Conservation (phyloP, 1,140 invertebrate species). For the Atta texana region DNA sequence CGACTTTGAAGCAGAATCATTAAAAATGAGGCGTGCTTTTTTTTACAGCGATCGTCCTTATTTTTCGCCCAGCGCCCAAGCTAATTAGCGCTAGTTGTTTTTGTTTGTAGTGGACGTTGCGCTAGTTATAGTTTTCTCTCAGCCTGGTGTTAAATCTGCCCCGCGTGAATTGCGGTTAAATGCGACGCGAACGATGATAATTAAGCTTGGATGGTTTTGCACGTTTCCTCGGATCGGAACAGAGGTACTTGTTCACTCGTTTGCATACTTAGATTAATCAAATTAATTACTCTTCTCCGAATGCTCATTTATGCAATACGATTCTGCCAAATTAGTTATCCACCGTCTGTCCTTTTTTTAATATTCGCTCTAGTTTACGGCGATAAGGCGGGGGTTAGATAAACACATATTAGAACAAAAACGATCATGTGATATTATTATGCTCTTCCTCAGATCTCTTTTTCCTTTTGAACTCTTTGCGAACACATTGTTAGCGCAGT, state of each 20-base stretch:
- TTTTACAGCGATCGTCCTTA: slow-evolving; percentile 24
- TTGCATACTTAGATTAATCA: slow-evolving; percentile 24
- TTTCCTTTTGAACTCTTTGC: slow-evolving; percentile 18
- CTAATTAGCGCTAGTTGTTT: slow-evolving; percentile 48
- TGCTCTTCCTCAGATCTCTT: background rate
- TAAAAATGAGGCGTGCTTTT: slow-evolving; percentile 35
- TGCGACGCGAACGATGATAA: slow-evolving; percentile 13
- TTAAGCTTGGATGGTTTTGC: slow-evolving; percentile 36
- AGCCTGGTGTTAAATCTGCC: slow-evolving; percentile 49
- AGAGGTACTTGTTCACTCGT: background rate
- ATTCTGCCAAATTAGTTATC: slow-evolving; percentile 16
- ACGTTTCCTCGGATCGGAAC: background rate
- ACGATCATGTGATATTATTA: slow-evolving; percentile 24
- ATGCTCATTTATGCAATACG: background rate
- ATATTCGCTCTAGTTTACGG: slow-evolving; percentile 4
- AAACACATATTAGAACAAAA: slow-evolving; percentile 62
- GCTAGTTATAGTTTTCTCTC: slow-evolving; percentile 34
- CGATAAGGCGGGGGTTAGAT: slow-evolving; percentile 57
- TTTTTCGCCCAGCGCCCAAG: slow-evolving; percentile 40
- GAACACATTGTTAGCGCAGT: slow-evolving; percentile 30
- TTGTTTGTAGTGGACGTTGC: slow-evolving; percentile 34
- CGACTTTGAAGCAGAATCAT: slow-evolving; percentile 12
- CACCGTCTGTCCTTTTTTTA: slow-evolving; percentile 28
- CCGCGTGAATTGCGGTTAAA: slow-evolving; percentile 48
- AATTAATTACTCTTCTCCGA: slow-evolving; percentile 38